Conservation (phyloP, 2,113 vertebrate genomes). For the Tragelaphus strepsiceros region DNA sequence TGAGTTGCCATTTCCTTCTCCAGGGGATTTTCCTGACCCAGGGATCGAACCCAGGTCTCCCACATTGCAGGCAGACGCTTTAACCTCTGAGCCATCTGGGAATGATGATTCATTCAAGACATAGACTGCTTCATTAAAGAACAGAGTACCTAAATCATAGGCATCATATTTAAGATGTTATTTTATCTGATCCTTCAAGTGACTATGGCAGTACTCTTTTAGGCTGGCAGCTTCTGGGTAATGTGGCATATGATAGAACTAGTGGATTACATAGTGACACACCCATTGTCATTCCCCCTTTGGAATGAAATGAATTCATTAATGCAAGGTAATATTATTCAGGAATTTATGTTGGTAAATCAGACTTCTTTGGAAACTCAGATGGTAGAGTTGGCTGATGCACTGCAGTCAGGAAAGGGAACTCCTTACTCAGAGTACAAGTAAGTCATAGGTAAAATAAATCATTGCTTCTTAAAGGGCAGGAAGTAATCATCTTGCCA, state of each 20-base stretch:
- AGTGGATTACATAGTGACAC: not conserved
- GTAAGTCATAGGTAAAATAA: not conserved
- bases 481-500: not conserved
- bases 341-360: not conserved
- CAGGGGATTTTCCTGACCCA: too few relatives aligned
- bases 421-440: not conserved
- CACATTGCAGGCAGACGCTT: too few relatives aligned
- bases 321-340: not conserved
- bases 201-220: not conserved
- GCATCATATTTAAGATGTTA: not conserved
- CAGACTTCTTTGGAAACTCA: not conserved
- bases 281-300: not conserved
- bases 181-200: not conserved
- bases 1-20: too few relatives aligned
- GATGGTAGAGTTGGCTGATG: not conserved
- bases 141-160: not conserved
- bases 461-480: not conserved
- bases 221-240: not conserved
- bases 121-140: not conserved
- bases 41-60: too few relatives aligned
- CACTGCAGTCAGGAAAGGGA: not conserved
- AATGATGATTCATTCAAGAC: not conserved
- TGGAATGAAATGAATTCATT: not conserved
- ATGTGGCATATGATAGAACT: not conserved
- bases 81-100: too few relatives aligned